Base-by-base conservation (phyloP, 2,797 vertebrate species). In the Rhabdomys pumilio region DNA sequence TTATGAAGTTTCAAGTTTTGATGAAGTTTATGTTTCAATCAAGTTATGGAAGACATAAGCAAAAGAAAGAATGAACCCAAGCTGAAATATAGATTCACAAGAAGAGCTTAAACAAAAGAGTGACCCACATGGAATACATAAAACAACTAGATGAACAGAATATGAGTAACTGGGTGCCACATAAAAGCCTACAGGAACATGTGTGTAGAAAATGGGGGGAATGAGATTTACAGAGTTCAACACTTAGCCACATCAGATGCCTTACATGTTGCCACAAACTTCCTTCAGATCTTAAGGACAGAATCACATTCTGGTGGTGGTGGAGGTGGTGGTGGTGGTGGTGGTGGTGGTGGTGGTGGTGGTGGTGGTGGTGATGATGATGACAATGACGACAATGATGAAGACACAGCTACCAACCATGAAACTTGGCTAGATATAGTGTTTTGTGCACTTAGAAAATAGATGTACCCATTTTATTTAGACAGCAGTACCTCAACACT, bases 361-460 rank as follows among this genome's bases (percentile, higher is more conserved):
- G 38, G 38, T 8, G 55, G 1, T 26, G 24, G 15, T 17, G 31
- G 34, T n/a, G 67, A 69, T 17, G 14, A 7, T 41, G 34, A 81
- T 0, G 10, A 31, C 2, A 3, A 41, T 8, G 14, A 61, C 2
- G 24, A 17, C 4, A 8, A 41, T 14, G 80, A 24, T 3, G 22
- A 38, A 14, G 14, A 22, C 41, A 65, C 20, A 85, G 29, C 9
- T 53, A 9, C 6, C 4, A 34, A 14, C 44, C 4, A 15, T 53
- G 29, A 13, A 14, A 15, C n/a, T 50, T 5, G 29, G 44, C 17
- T 75, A 91, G 24, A 87, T 44, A 29, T 29, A 5, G 5, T 12
- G 2, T 26, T 69, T 59, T 41, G 34, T 44, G 57, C 24, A 50
- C 41, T 61, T 38, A 41, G 17, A 53, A 41, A 65, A 22, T 38